A percentile compares a stretch with the other conserved stretches of the same genome.
phyloP scores from a whole-genome alignment of 2,888 invertebrate species.

The Hydriomena furcata region DNA sequence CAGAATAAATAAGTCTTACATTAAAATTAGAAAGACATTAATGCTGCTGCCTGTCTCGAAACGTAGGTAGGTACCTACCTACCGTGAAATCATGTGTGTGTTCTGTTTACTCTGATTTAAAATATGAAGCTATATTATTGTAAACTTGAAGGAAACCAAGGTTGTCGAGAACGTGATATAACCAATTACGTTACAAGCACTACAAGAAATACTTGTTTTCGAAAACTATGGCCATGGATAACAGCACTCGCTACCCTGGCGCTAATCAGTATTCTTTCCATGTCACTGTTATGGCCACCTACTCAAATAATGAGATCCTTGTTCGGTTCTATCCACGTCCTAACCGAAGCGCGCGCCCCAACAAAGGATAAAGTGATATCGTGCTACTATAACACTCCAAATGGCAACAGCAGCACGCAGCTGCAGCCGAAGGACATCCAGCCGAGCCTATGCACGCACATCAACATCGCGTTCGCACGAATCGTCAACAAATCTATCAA shows the following conservation, averaged over 20 bases:
- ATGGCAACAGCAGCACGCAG: constrained; percentile 42
- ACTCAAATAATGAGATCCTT: background rate
- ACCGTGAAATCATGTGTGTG: background rate
- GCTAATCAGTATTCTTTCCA: background rate
- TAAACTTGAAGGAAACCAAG: constrained; percentile 1
- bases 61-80: too few species aligned
- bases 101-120: too few species aligned
- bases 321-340: too few species aligned
- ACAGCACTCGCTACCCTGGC: background rate
- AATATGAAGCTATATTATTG: constrained; percentile 3
- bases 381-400: constrained; percentile 88
- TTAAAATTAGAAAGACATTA: too few species aligned
- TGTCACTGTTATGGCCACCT: background rate
- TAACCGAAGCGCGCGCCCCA: background rate
- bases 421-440: constrained; percentile 85
- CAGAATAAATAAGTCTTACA: too few species aligned
- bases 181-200: background rate
- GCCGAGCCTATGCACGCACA: constrained; percentile 91
- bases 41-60: too few species aligned
- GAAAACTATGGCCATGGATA: constrained; percentile 7
- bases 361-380: constrained; percentile 59
- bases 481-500: constrained; percentile 85
- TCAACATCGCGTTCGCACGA: constrained; percentile 89
- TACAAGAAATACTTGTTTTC: background rate
- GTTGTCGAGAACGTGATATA: background rate